Percentiles rank a stretch among this genome's conserved stretches.
Evolutionary conservation across 2,113 vertebrate species (phyloP).

Genomic region (Cathartes aura): DNA sequence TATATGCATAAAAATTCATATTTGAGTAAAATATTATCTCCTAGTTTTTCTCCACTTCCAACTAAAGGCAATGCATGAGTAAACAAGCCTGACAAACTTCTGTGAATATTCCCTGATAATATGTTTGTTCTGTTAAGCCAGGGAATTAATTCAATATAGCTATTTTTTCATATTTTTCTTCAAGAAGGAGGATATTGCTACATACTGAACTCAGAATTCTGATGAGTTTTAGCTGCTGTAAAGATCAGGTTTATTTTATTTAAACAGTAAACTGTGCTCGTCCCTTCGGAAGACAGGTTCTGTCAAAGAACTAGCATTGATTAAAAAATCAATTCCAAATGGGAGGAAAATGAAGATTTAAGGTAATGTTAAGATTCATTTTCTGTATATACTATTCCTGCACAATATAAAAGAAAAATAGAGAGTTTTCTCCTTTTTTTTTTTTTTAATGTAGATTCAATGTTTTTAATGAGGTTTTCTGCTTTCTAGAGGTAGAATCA

Average conservation of each 20-base stretch:
- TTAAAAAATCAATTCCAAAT: background rate
- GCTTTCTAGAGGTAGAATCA: constrained; percentile 50
- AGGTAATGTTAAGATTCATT: background rate
- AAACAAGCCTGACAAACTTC: background rate
- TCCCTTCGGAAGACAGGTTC: background rate
- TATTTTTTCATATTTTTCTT: background rate
- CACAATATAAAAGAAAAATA: background rate
- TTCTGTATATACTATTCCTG: background rate
- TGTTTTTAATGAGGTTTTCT: constrained; percentile 43
- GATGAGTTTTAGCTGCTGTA: background rate
- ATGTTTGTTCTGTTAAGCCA: background rate
- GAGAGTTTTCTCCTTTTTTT: background rate
- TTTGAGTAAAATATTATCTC: background rate
- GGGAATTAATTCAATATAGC: background rate
- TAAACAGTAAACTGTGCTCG: background rate
- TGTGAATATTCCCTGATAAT: background rate
- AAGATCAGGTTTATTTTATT: background rate
- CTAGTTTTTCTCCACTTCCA: background rate
- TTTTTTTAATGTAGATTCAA: background rate
- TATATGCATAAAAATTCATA: background rate
- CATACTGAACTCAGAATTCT: background rate
- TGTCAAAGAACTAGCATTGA: background rate
- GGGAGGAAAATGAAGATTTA: background rate
- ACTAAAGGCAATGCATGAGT: background rate
- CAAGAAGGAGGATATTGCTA: background rate